Evolutionary conservation across 1,140 invertebrate species (phyloP).

Genomic region (Nasonia vitripennis): DNA sequence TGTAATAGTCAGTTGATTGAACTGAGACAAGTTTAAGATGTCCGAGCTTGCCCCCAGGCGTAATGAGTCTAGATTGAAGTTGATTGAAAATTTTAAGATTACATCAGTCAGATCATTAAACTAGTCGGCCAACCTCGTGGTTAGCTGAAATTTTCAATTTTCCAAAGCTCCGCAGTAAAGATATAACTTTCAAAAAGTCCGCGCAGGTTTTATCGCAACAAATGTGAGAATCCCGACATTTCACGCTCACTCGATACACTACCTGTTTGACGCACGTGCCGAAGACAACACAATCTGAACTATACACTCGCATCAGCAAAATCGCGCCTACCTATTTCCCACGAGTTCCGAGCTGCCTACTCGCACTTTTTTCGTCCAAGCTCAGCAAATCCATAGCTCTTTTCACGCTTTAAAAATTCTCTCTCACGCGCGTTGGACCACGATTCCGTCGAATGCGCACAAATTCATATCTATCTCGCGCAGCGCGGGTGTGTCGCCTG

Average conservation of each 20-base stretch:
- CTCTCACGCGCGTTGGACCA: not conserved
- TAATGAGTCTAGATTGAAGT: slow-evolving; percentile 58
- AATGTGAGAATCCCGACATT: too few relatives aligned
- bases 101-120: not conserved
- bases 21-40: slow-evolving; percentile 30
- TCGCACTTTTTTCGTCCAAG: not conserved
- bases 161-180: not conserved
- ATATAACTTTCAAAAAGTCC: too few relatives aligned
- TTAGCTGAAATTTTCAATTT: not conserved
- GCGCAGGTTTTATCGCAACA: not conserved
- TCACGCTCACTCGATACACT: not conserved
- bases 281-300: not conserved
- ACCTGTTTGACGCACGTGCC: not conserved
- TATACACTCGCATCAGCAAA: not conserved
- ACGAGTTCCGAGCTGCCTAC: slow-evolving; percentile 3
- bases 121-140: not conserved
- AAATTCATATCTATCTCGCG: too few relatives aligned
- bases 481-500: too few relatives aligned
- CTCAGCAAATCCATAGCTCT: not conserved
- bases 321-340: slow-evolving; percentile 2
- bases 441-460: not conserved
- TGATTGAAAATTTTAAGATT: slow-evolving; percentile 59
- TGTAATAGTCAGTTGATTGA: slow-evolving; percentile 7
- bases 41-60: not conserved
- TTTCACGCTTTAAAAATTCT: too few relatives aligned